These are phyloP conservation scores for Drosophila kanapiae DNA, from an alignment of 1,140 invertebrate genomes.

Conservation along the genomic window DNA sequence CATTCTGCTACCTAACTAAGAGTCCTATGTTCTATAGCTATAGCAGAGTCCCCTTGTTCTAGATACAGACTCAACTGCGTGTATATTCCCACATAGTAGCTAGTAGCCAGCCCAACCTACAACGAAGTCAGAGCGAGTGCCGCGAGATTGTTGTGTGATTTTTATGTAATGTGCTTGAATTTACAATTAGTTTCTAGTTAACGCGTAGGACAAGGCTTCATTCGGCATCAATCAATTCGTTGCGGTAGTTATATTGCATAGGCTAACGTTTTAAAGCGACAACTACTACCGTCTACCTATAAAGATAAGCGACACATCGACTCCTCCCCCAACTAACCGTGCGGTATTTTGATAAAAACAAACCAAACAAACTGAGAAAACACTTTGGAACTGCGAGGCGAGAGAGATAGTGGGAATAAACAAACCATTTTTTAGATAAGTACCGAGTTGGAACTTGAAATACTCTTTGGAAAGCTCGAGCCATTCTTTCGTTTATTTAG, in stretches of 20 bases:
- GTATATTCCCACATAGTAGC: conserved; percentile 65
- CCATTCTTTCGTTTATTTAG: background rate
- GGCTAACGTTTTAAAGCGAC: conserved; percentile 49
- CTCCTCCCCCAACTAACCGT: conserved; percentile 32
- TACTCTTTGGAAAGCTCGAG: conserved; percentile 9
- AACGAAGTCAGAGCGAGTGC: conserved; percentile 64
- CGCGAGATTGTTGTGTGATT: conserved; percentile 75
- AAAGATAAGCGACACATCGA: conserved; percentile 53
- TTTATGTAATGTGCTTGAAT: conserved; percentile 70
- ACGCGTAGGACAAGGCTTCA: conserved; percentile 62
- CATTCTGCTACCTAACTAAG: background rate
- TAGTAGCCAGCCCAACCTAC: conserved; percentile 62
- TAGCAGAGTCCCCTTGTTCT: background rate
- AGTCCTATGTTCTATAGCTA: too few relatives aligned
- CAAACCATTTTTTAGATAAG: conserved; percentile 66
- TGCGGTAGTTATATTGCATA: conserved; percentile 59
- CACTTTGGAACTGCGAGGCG: conserved; percentile 16
- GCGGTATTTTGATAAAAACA: conserved; percentile 77
- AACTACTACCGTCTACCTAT: conserved; percentile 33
- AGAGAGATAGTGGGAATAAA: conserved; percentile 59
- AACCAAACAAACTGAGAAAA: conserved; percentile 41
- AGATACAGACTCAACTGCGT: conserved; percentile 26
- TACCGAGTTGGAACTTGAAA: background rate
- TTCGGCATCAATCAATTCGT: conserved; percentile 65
- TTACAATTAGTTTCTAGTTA: conserved; percentile 69